Evolutionary conservation across 2,797 vertebrate species (phyloP).

Genomic region (Urosaurus nigricauda): DNA sequence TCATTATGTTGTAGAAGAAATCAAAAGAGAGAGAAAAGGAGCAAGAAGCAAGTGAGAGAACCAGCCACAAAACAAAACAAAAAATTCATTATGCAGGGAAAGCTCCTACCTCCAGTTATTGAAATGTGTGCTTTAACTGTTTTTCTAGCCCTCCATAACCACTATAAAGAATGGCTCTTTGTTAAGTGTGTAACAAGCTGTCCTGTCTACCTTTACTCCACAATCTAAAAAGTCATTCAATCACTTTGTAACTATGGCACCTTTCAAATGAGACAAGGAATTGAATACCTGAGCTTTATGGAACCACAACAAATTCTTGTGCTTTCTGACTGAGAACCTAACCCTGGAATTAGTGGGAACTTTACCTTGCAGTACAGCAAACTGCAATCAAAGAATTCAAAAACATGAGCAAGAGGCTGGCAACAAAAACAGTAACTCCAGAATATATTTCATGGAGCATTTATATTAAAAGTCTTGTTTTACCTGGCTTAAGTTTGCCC

Average conservation of each 20-base stretch:
- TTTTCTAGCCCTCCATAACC: conserved; percentile 38
- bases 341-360: fast-evolving
- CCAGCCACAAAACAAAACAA: background rate
- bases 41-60: background rate
- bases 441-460: background rate
- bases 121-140: conserved; percentile 31
- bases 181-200: conserved; percentile 14
- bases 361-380: conserved; percentile 3
- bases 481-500: background rate
- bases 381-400: background rate
- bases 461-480: background rate
- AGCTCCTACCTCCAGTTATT: conserved; percentile 2
- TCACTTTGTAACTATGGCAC: conserved; percentile 23
- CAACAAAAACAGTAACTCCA: background rate
- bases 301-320: conserved; percentile 13
- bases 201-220: conserved; percentile 17
- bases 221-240: conserved; percentile 35
- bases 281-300: background rate
- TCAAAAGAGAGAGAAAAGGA: background rate
- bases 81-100: background rate
- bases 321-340: fast-evolving
- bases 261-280: conserved; percentile 30
- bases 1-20: background rate
- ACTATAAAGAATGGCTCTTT: conserved; percentile 52
- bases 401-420: background rate